Evolutionary conservation across 2,113 vertebrate genomes (phyloP).

Genomic region (Dasyurus viverrinus): DNA sequence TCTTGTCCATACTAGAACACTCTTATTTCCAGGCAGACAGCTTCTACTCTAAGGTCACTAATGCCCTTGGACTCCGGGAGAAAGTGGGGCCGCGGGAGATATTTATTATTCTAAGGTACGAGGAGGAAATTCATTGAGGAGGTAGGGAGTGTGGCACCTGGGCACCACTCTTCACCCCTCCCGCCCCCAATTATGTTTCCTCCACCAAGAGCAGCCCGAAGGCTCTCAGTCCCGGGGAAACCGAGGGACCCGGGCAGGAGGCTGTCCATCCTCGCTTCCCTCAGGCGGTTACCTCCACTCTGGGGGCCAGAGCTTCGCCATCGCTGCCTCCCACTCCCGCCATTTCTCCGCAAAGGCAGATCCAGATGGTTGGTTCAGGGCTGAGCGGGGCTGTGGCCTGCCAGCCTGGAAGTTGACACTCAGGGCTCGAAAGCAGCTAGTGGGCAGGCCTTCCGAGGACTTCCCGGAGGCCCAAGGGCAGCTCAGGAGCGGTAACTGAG

Average conservation of each 20-base stretch:
- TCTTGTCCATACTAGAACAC: background rate
- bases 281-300: background rate
- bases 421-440: background rate
- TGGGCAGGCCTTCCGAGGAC: too few species aligned
- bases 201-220: background rate
- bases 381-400: background rate
- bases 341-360: background rate
- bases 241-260: too few species aligned
- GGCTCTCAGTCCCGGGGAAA: too few species aligned
- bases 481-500: too few species aligned
- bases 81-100: too few species aligned
- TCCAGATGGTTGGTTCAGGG: background rate
- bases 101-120: too few species aligned
- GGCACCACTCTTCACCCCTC: too few species aligned
- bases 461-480: too few species aligned
- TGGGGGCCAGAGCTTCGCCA: background rate
- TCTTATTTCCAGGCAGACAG: background rate
- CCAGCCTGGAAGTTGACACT: background rate
- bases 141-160: too few species aligned
- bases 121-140: too few species aligned
- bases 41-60: background rate
- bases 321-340: rapidly evolving
- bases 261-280: background rate
- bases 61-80: background rate
- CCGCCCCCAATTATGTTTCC: background rate